Percentiles rank a stretch among this genome's conserved stretches.
Evolutionary conservation across 2,888 invertebrate genomes (phyloP).

Genomic region (Euphydryas editha): DNA sequence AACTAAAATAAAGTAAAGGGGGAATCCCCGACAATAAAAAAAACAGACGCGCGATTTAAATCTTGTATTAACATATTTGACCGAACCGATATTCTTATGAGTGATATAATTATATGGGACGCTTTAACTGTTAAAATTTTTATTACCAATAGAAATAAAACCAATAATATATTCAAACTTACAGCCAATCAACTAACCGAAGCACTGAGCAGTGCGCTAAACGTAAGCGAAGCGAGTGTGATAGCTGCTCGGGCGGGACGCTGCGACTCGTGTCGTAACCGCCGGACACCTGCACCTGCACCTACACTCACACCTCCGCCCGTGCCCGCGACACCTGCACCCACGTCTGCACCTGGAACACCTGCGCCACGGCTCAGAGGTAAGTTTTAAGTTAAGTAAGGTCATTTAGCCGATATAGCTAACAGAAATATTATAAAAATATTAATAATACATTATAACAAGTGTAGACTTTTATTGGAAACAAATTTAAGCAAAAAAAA

Average conservation of each 20-base stretch:
- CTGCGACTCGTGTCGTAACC: constrained; percentile 55
- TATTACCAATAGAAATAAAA: too few relatives aligned
- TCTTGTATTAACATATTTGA: too few relatives aligned
- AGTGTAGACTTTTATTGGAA: too few relatives aligned
- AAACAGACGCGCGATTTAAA: too few relatives aligned
- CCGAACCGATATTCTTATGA: too few relatives aligned
- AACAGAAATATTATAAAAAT: background rate
- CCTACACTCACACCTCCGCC: constrained; percentile 15
- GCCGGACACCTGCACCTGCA: constrained; percentile 14
- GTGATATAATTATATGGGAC: too few relatives aligned
- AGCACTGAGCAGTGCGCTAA: constrained; percentile 58
- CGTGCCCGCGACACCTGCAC: background rate
- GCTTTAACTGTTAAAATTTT: too few relatives aligned
- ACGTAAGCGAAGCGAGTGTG: constrained; percentile 55
- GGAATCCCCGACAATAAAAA: background rate
- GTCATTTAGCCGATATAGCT: background rate
- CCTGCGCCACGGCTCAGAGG: background rate
- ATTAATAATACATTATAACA: too few relatives aligned
- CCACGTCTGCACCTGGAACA: background rate
- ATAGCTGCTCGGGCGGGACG: constrained; percentile 59
- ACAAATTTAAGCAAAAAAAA: too few relatives aligned
- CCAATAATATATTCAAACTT: background rate
- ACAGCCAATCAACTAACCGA: constrained; percentile 67
- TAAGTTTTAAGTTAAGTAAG: background rate
- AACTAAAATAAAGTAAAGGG: too few relatives aligned